Evolutionary conservation across 2,113 vertebrate species (phyloP).

Genomic region (Meleagris gallopavo): DNA sequence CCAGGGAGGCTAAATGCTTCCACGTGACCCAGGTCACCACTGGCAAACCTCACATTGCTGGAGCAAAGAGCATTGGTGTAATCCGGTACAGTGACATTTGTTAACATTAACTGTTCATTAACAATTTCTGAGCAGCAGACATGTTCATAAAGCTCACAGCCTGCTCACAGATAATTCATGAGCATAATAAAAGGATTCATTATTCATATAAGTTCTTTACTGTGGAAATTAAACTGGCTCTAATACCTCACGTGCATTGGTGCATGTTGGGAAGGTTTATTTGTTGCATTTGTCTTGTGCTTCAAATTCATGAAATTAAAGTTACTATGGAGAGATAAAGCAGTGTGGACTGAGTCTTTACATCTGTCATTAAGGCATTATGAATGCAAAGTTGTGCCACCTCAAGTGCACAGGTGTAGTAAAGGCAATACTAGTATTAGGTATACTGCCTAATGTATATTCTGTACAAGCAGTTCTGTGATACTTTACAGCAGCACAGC

Average conservation of each 20-base stretch:
- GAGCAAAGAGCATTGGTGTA: background rate
- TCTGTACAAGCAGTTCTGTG: background rate
- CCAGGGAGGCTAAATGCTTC: background rate
- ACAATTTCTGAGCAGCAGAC: constrained; percentile 38
- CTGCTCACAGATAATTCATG: constrained; percentile 64
- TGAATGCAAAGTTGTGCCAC: background rate
- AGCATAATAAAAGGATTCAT: constrained; percentile 65
- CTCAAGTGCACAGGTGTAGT: background rate
- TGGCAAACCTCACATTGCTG: background rate
- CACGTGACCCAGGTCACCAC: background rate
- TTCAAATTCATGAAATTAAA: constrained; percentile 29
- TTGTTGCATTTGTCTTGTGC: constrained; percentile 33
- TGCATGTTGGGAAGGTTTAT: constrained; percentile 44
- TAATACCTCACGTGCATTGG: constrained; percentile 12
- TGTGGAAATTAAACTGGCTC: constrained; percentile 55
- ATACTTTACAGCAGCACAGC: background rate
- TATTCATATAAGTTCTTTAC: constrained; percentile 63
- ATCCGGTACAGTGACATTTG: background rate
- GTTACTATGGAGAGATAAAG: constrained; percentile 15
- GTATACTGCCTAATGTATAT: background rate
- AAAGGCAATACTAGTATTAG: background rate
- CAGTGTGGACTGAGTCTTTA: background rate
- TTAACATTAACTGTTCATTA: constrained; percentile 47
- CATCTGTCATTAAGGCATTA: background rate
- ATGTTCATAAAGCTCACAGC: constrained; percentile 55